These are phyloP conservation scores for Eupithecia vulgata DNA, from an alignment of 2,888 invertebrate genomes.

Conservation along the genomic window DNA sequence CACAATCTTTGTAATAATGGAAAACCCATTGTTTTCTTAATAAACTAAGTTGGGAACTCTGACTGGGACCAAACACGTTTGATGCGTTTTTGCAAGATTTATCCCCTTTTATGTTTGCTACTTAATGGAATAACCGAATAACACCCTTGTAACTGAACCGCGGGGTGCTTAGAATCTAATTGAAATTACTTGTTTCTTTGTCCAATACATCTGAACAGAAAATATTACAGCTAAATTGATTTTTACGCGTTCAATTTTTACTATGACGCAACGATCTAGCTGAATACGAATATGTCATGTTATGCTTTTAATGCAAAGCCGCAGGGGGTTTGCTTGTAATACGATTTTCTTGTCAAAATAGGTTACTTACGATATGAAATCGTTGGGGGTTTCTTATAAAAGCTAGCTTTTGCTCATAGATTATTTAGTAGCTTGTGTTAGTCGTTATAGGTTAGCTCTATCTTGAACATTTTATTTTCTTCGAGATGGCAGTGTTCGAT, in stretches of 20 bases:
- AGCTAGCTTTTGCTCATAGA: slow-evolving; percentile 12
- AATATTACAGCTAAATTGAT: neutral
- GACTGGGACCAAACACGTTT: slow-evolving; percentile 22
- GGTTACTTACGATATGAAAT: neutral
- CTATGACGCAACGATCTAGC: neutral
- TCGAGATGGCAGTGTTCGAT: slow-evolving; percentile 51
- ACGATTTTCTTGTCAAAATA: slow-evolving; percentile 50
- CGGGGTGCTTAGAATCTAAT: slow-evolving; percentile 46
- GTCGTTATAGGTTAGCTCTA: neutral
- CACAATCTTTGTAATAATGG: slow-evolving; percentile 41
- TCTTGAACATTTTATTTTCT: slow-evolving; percentile 14
- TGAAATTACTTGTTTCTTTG: slow-evolving; percentile 43
- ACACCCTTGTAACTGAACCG: slow-evolving; percentile 44
- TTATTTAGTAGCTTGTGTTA: slow-evolving; percentile 23
- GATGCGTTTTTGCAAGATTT: slow-evolving; percentile 19
- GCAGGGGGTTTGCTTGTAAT: slow-evolving; percentile 54
- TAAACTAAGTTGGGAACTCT: neutral
- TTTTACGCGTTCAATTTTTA: neutral
- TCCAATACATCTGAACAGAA: neutral
- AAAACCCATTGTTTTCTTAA: slow-evolving; percentile 39
- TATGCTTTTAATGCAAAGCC: slow-evolving; percentile 10
- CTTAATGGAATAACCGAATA: slow-evolving; percentile 9
- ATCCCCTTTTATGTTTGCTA: slow-evolving; percentile 32
- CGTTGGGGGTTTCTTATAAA: slow-evolving; percentile 32
- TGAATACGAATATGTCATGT: slow-evolving; percentile 6